Conservation (phyloP, 2,888 invertebrate species). For the Neoscelio sp. region DNA sequence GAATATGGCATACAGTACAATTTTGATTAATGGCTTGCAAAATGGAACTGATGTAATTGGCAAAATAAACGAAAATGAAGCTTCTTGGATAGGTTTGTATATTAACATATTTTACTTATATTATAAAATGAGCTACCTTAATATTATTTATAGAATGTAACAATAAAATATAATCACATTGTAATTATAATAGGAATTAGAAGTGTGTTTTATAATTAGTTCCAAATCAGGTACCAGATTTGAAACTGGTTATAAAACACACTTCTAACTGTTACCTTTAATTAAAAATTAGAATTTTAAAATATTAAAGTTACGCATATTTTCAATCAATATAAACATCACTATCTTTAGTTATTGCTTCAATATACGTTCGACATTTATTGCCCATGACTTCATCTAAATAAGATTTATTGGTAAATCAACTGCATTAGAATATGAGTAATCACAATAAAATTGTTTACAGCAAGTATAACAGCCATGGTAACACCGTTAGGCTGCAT, state of each 20-base stretch:
- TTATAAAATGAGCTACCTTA: no score
- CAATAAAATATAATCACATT: no score
- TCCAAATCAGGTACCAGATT: no score
- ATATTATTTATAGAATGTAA: not conserved
- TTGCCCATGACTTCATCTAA: no score
- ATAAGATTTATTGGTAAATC: not conserved
- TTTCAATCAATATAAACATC: no score
- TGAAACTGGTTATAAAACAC: no score
- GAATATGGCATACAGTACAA: conserved; percentile 85
- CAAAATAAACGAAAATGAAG: conserved; percentile 82
- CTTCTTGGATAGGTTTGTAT: conserved; percentile 85
- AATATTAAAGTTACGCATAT: no score
- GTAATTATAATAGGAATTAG: not conserved
- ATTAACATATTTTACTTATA: not conserved
- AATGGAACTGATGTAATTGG: conserved; percentile 78
- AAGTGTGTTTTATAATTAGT: not conserved
- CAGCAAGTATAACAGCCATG: conserved; percentile 85
- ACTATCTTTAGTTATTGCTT: no score
- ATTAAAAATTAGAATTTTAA: no score
- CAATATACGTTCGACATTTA: no score
- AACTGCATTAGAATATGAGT: no score
- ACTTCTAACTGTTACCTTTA: no score
- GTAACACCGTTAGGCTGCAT: conserved; percentile 85
- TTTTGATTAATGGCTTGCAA: conserved; percentile 84
- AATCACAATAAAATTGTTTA: conserved; percentile 67